Conservation (phyloP, 2,888 invertebrate genomes). For the Nycteola revayana region DNA sequence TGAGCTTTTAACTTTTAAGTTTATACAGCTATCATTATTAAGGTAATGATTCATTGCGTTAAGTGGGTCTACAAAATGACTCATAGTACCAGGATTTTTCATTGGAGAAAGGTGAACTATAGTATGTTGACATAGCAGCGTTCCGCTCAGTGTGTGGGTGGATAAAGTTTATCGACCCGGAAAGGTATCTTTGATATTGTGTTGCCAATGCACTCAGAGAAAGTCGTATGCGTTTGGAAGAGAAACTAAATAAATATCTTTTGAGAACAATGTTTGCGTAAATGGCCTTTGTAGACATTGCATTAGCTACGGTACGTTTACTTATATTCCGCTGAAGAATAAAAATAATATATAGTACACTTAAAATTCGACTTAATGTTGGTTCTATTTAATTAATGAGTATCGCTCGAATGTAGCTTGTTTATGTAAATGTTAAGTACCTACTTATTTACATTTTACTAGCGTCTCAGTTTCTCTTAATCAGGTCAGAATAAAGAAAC, state of each 20-base stretch:
- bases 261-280: too few species aligned
- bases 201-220: constrained; percentile 22
- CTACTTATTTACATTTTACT: too few species aligned
- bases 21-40: constrained; percentile 58
- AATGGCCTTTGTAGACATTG: too few species aligned
- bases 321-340: too few species aligned
- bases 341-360: too few species aligned
- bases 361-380: too few species aligned
- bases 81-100: constrained; percentile 45
- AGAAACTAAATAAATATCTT: neutral
- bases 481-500: too few species aligned
- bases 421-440: too few species aligned
- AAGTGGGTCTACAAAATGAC: constrained; percentile 63
- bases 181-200: constrained; percentile 50
- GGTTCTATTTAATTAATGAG: too few species aligned
- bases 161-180: constrained; percentile 55
- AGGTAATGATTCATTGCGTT: constrained; percentile 68
- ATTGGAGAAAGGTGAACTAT: constrained; percentile 33
- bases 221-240: constrained; percentile 12
- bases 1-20: constrained; percentile 15
- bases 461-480: too few species aligned
- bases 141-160: constrained; percentile 56
- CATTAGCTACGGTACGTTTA: too few species aligned
- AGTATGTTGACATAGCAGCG: constrained; percentile 55
- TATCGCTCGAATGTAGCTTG: too few species aligned